Evolutionary conservation across 2,888 invertebrate species (phyloP), one percentile per base, ranked within the genome.

Genomic region (Ectropis crepuscularia): DNA sequence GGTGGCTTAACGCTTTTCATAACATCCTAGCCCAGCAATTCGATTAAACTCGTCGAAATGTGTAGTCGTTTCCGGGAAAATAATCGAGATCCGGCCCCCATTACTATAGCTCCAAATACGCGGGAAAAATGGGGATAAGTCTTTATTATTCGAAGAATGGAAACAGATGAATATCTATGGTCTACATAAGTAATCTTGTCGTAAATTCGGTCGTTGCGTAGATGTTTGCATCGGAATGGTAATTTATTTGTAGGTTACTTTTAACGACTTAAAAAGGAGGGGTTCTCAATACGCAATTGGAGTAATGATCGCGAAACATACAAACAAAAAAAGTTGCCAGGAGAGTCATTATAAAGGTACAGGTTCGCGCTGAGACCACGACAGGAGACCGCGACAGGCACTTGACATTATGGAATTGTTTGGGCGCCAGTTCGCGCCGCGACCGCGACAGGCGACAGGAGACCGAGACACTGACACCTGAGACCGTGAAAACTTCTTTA

Each of bases 151-250:
- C 41, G 57, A 55, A 16, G 45, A 58, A 64, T 57, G 47, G 41
- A 42, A 61, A 61, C 46, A 42, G 57, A 64, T 59, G 50, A 45
- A 51, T 55, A 46, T 38, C 53, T 59, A 66, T 70, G 72, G 71
- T 68, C 73, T 65, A 73, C 68, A 76, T 72, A 71, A 72, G 65
- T 69, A 71, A 72, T 69, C 64, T 53, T 54, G 54, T 48, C 59
- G 63, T 72, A 71, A 73, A 73, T 71, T 65, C 54, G 64, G 62
- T 68, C 66, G 59, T 57, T 63, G 69, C 69, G 61, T 68, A 68
- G 66, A 66, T 66, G 74, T 69, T 74, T 73, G 58, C 74, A 53
- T 53, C 72, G 71, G 75, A 61, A 70, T 73, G 67, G 74, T 79
- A 76, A 80, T 77, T 79, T 78, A 78, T 74, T 36, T 41, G 76